Percentiles rank a stretch among this genome's conserved stretches.
Conservation (phyloP, 2,888 invertebrate genomes). For the Teinopalpus imperialis region DNA sequence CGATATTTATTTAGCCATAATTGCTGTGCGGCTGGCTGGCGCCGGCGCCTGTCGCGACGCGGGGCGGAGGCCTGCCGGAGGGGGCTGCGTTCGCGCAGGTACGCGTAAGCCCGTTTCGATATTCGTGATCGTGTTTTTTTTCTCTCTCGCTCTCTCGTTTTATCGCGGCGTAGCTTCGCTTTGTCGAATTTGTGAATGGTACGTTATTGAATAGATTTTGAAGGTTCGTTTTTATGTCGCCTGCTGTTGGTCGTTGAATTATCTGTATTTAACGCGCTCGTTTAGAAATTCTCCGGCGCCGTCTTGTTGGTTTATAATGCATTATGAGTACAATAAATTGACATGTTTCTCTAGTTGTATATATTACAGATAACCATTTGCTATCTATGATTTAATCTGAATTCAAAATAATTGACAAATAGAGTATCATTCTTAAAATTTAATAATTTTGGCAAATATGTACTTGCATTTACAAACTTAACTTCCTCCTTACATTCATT, state of each 20-base stretch:
- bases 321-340: too few species aligned
- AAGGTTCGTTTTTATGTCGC: slow-evolving; percentile 21
- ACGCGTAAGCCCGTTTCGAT: slow-evolving; percentile 71
- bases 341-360: too few species aligned
- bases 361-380: too few species aligned
- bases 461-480: too few species aligned
- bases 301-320: too few species aligned
- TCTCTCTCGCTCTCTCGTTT: slow-evolving; percentile 48
- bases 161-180: slow-evolving; percentile 73
- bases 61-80: slow-evolving; percentile 39
- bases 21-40: slow-evolving; percentile 79
- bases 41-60: slow-evolving; percentile 77
- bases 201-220: slow-evolving; percentile 32
- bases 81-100: slow-evolving; percentile 60
- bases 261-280: slow-evolving; percentile 35
- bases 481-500: too few species aligned
- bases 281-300: slow-evolving; percentile 29
- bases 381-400: too few species aligned
- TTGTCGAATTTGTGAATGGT: slow-evolving; percentile 77
- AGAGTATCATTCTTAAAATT: too few species aligned
- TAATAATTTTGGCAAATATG: too few species aligned
- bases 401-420: too few species aligned
- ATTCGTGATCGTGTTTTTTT: slow-evolving; percentile 70
- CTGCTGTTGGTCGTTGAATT: slow-evolving; percentile 42
- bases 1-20: slow-evolving; percentile 82